These are phyloP conservation scores for Cynaeus angustus DNA, from an alignment of 2,888 invertebrate genomes.

Conservation along the genomic window DNA sequence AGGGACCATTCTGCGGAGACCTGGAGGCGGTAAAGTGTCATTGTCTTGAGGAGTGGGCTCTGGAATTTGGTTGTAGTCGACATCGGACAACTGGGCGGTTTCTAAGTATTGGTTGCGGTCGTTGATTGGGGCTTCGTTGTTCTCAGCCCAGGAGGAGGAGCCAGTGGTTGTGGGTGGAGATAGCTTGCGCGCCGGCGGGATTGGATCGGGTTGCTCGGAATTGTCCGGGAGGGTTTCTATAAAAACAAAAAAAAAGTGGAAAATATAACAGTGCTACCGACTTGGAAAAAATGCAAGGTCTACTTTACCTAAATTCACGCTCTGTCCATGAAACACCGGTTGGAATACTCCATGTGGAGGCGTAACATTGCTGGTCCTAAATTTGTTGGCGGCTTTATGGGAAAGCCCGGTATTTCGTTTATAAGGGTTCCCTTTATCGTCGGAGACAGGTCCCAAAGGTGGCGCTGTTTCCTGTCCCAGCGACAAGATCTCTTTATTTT, in stretches of 20 bases:
- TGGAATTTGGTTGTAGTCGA: slow-evolving; percentile 61
- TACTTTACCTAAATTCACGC: slow-evolving; percentile 9
- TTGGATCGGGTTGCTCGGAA: slow-evolving; percentile 77
- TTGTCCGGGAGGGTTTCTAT: slow-evolving; percentile 79
- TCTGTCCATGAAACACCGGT: slow-evolving; percentile 5
- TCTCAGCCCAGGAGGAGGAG: slow-evolving; percentile 71
- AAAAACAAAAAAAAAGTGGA: too few relatives aligned
- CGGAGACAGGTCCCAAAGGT: slow-evolving; percentile 53
- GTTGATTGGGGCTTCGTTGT: slow-evolving; percentile 79
- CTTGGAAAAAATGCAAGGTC: neutral
- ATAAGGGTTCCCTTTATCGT: slow-evolving; percentile 63
- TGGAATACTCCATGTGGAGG: slow-evolving; percentile 49
- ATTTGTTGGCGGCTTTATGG: slow-evolving; percentile 71
- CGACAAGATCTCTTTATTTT: slow-evolving; percentile 65
- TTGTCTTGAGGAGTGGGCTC: slow-evolving; percentile 49
- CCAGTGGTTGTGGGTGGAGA: slow-evolving; percentile 52
- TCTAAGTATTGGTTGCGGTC: slow-evolving; percentile 86
- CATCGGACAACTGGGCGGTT: slow-evolving; percentile 82
- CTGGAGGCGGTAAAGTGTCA: slow-evolving; percentile 77
- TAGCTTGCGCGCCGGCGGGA: slow-evolving; percentile 54
- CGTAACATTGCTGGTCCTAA: slow-evolving; percentile 53
- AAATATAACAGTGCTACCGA: neutral
- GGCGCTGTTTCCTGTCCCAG: slow-evolving; percentile 50
- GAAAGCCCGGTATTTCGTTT: slow-evolving; percentile 68
- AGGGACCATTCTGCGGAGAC: slow-evolving; percentile 78